Evolutionary conservation across 2,113 vertebrate species (phyloP).

Genomic region (Ursus arctos): DNA sequence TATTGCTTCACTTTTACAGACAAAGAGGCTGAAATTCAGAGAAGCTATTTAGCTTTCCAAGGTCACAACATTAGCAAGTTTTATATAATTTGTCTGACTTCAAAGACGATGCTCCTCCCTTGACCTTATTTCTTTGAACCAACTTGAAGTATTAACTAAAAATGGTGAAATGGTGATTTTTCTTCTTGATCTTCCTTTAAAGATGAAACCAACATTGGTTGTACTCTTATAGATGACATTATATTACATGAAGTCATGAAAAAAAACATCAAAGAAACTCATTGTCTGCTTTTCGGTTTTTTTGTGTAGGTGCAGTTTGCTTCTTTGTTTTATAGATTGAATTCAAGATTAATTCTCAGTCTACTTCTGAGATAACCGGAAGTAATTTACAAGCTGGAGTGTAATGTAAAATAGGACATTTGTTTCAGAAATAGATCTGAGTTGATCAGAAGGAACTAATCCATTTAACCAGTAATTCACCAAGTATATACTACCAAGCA

Average conservation of each 20-base stretch:
- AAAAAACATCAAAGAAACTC: conserved; percentile 42
- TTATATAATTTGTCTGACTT: conserved; percentile 10
- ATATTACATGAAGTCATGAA: conserved; percentile 28
- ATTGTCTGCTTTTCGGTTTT: neutral
- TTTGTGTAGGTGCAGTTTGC: neutral
- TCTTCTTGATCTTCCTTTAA: neutral
- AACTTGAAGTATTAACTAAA: conserved; percentile 41
- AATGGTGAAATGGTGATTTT: neutral
- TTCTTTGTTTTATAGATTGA: conserved; percentile 57
- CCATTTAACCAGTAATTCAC: neutral
- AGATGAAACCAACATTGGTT: conserved; percentile 26
- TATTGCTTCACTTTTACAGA: conserved; percentile 38
- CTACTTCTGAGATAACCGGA: conserved; percentile 63
- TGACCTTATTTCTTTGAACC: conserved; percentile 18
- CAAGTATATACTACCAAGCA: conserved; percentile 5
- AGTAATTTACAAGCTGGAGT: conserved; percentile 60
- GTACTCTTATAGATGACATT: neutral
- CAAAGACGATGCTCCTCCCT: neutral
- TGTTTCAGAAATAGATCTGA: conserved; percentile 55
- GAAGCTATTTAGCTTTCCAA: conserved; percentile 16
- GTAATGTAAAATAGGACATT: conserved; percentile 55
- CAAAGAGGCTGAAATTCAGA: conserved; percentile 34
- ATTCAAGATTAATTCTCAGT: conserved; percentile 60
- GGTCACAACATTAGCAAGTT: conserved; percentile 15
- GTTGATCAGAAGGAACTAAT: conserved; percentile 51